Percentiles rank a stretch among this genome's conserved stretches.
These are phyloP conservation scores for Bos javanicus DNA, from an alignment of 2,113 vertebrate genomes.

Conservation along the genomic window DNA sequence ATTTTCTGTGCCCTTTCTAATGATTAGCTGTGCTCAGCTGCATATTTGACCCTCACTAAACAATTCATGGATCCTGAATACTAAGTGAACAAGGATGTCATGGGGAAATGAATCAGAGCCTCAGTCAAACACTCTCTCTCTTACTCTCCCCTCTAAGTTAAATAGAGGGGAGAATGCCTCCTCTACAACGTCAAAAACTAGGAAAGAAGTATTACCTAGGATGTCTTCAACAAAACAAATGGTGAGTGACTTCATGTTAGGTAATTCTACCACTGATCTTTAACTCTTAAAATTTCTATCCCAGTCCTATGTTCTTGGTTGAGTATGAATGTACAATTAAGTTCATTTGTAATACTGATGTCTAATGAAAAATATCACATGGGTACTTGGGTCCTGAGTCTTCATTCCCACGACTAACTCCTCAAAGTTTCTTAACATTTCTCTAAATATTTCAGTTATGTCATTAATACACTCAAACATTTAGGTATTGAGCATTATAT, in stretches of 20 bases:
- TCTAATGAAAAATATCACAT: background rate
- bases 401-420: background rate
- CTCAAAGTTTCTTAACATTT: background rate
- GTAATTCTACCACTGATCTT: background rate
- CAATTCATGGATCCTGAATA: background rate
- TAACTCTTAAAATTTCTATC: background rate
- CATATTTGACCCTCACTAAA: background rate
- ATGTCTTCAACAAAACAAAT: background rate
- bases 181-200: background rate
- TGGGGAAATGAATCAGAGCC: background rate
- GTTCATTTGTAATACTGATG: background rate
- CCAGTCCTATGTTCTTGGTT: background rate
- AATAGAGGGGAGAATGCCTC: background rate
- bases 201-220: background rate
- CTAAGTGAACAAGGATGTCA: background rate
- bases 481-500: background rate
- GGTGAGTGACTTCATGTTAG: background rate
- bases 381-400: background rate
- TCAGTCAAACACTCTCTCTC: background rate
- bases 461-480: background rate
- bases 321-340: background rate
- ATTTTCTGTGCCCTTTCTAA: background rate
- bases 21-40: background rate
- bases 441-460: background rate
- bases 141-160: background rate